A percentile compares a stretch with the other conserved stretches of the same genome.
Conservation (phyloP, 1,140 invertebrate species). For the Caenorhabditis elegans region DNA sequence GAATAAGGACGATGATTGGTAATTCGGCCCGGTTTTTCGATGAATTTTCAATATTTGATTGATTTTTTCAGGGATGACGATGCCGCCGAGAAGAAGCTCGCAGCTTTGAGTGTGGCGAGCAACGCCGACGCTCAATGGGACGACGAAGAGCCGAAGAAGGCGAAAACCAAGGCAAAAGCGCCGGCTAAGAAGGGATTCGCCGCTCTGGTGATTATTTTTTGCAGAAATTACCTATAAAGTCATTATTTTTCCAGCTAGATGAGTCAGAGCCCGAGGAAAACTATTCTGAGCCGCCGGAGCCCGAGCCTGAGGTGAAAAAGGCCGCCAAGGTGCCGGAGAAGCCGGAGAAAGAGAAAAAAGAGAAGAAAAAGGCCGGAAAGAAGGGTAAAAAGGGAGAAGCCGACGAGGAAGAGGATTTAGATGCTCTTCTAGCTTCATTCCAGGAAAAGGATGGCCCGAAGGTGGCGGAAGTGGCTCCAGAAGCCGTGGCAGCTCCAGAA, state of each 20-base stretch:
- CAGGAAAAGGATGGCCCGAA: not conserved
- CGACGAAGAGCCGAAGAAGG: slow-evolving; percentile 16
- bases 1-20: slow-evolving; percentile 42
- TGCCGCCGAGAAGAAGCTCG: slow-evolving; percentile 34
- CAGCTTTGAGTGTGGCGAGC: not conserved
- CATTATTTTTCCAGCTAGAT: slow-evolving; percentile 9
- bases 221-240: not conserved
- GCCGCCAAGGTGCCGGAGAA: not conserved
- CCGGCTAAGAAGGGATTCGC: not conserved
- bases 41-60: not conserved
- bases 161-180: not conserved
- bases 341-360: slow-evolving; percentile 29
- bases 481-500: not conserved
- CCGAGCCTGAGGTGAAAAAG: not conserved
- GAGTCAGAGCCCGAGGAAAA: not conserved
- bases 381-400: slow-evolving; percentile 25
- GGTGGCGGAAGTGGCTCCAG: not conserved
- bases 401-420: slow-evolving; percentile 43
- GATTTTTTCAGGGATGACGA: slow-evolving; percentile 32
- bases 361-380: not conserved
- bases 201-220: not conserved
- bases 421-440: slow-evolving; percentile 18
- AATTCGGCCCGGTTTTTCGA: not conserved
- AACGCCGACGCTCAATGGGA: not conserved
- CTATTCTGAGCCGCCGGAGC: not conserved